Conservation (phyloP, 2,888 invertebrate species). For the Masnerella sp. region DNA sequence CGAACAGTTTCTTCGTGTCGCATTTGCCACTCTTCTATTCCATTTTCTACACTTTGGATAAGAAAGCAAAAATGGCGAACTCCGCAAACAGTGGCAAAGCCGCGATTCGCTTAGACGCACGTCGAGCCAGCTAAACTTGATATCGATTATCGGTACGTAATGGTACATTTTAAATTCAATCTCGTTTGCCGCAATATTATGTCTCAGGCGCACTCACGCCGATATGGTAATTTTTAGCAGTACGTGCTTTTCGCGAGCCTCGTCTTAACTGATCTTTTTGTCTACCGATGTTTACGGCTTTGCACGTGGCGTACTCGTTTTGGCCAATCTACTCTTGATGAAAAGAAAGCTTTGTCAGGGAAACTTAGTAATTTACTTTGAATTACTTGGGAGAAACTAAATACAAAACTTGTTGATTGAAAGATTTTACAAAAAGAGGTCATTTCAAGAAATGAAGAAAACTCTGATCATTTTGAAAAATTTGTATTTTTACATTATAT, state of each 20-base stretch:
- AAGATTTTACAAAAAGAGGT: too few relatives aligned
- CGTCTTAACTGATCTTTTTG: conserved; percentile 8
- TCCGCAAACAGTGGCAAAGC: conserved; percentile 19
- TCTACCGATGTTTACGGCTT: conserved; percentile 6
- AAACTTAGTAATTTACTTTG: too few relatives aligned
- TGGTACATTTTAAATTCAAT: conserved; percentile 42
- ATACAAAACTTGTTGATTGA: too few relatives aligned
- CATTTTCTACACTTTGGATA: conserved; percentile 8
- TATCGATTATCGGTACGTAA: conserved; percentile 43
- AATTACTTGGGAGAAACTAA: too few relatives aligned
- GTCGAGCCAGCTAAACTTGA: background rate
- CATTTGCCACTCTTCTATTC: background rate
- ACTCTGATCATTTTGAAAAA: too few relatives aligned
- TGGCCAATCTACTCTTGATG: too few relatives aligned
- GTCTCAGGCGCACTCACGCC: conserved; percentile 1
- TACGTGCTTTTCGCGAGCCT: background rate
- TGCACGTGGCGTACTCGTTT: background rate
- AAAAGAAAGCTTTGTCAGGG: too few relatives aligned
- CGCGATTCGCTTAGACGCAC: conserved; percentile 19
- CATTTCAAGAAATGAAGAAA: too few relatives aligned
- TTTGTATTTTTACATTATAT: too few relatives aligned
- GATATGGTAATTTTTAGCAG: conserved; percentile 25
- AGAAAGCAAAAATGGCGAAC: conserved; percentile 22
- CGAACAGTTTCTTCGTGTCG: background rate
- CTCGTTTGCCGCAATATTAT: conserved; percentile 25